Evolutionary conservation across 2,797 vertebrate species (phyloP).

Genomic region (Mastacembelus armatus): DNA sequence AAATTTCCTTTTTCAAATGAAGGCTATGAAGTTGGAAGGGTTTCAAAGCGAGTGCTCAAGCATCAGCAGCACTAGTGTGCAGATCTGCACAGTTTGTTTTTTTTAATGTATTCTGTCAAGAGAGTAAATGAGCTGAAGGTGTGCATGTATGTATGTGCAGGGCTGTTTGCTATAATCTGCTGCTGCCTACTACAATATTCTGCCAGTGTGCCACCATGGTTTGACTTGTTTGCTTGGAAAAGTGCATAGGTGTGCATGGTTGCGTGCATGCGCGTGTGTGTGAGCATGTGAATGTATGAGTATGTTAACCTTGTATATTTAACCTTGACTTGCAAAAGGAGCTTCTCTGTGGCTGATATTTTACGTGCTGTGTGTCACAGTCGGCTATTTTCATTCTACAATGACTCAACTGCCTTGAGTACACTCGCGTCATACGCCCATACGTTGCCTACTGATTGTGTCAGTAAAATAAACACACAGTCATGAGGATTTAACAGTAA

Average conservation of each 20-base stretch:
- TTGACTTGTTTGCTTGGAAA: slow-evolving; percentile 38
- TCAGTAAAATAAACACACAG: slow-evolving; percentile 63
- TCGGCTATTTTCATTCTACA: slow-evolving; percentile 35
- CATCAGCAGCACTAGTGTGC: slow-evolving; percentile 2
- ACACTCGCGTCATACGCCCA: slow-evolving; percentile 37
- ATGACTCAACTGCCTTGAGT: slow-evolving; percentile 49
- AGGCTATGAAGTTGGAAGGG: slow-evolving; percentile 19
- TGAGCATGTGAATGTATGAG: not conserved
- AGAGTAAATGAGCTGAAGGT: slow-evolving; percentile 1
- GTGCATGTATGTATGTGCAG: slow-evolving; percentile 20
- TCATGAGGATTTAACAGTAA: slow-evolving; percentile 50
- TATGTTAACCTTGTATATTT: too few relatives aligned
- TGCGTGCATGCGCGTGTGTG: too few relatives aligned
- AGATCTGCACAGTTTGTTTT: slow-evolving; percentile 33
- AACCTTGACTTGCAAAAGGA: slow-evolving; percentile 33
- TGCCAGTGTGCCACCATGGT: slow-evolving; percentile 26
- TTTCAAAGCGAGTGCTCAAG: slow-evolving; percentile 41
- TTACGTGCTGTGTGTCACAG: slow-evolving; percentile 60
- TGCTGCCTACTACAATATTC: slow-evolving; percentile 9
- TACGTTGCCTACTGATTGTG: slow-evolving; percentile 34
- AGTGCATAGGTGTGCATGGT: slow-evolving; percentile 18
- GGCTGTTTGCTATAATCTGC: slow-evolving; percentile 34
- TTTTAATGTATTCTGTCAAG: slow-evolving; percentile 25
- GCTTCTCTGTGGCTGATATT: slow-evolving; percentile 52
- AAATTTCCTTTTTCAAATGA: slow-evolving; percentile 9